phyloP scores from a whole-genome alignment of 1,140 invertebrate genomes.

The Drosophila rhopaloa region DNA sequence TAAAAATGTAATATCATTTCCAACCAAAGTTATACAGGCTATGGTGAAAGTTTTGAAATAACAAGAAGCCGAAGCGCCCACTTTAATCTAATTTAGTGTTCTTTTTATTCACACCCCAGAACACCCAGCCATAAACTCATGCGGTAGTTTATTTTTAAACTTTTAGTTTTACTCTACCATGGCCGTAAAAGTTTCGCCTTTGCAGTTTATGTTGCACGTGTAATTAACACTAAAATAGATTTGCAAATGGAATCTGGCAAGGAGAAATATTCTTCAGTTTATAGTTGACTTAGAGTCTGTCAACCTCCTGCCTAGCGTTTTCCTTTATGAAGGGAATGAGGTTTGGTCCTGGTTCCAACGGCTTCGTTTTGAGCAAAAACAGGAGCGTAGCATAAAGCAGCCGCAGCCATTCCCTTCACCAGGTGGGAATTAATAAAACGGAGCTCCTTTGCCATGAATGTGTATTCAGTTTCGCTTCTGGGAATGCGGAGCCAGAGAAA shows the following conservation, averaged over 20 bases:
- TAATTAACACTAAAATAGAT: slow-evolving; percentile 59
- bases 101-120: slow-evolving; percentile 28
- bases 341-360: slow-evolving; percentile 4
- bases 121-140: slow-evolving; percentile 22
- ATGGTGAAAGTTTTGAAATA: slow-evolving; percentile 24
- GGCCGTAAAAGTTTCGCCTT: slow-evolving; percentile 35
- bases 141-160: slow-evolving; percentile 44
- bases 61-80: slow-evolving; percentile 4
- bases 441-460: slow-evolving; percentile 18
- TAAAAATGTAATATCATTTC: slow-evolving; percentile 6
- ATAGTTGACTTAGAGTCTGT: slow-evolving; percentile 19
- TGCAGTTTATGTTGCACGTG: slow-evolving; percentile 37
- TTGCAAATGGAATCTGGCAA: slow-evolving; percentile 34
- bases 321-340: slow-evolving; percentile 5
- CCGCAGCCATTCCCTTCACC: slow-evolving; percentile 3
- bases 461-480: slow-evolving; percentile 4
- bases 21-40: slow-evolving; percentile 1
- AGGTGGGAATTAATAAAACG: slow-evolving; percentile 41
- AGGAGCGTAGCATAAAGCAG: slow-evolving; percentile 18
- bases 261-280: slow-evolving; percentile 25
- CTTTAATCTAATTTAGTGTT: slow-evolving; percentile 50
- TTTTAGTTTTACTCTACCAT: slow-evolving; percentile 32
- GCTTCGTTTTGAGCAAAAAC: slow-evolving; percentile 1
- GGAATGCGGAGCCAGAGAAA: slow-evolving; percentile 1
- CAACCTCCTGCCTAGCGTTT: neutral